Conservation (phyloP, 2,888 invertebrate genomes). For the Ecliptopera silaceata region DNA sequence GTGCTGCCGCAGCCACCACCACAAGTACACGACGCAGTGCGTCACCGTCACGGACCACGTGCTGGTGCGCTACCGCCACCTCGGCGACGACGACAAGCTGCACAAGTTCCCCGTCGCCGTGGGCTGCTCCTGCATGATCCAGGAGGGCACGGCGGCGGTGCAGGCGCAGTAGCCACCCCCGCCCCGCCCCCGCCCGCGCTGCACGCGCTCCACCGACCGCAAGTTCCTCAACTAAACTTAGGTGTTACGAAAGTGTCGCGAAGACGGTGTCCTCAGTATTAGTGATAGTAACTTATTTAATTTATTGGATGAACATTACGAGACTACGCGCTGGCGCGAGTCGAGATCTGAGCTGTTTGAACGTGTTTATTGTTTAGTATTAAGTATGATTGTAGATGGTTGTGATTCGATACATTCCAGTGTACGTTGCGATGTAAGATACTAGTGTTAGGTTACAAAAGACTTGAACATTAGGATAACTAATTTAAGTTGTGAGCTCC, state of each 20-base stretch:
- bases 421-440: constrained; percentile 17
- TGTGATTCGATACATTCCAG: constrained; percentile 25
- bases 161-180: constrained; percentile 46
- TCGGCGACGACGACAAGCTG: constrained; percentile 34
- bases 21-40: constrained; percentile 61
- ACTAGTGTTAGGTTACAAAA: constrained; percentile 19
- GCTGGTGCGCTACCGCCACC: constrained; percentile 57
- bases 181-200: constrained; percentile 23
- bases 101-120: constrained; percentile 58
- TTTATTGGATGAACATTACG: constrained; percentile 13
- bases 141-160: constrained; percentile 43
- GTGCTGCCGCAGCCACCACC: constrained; percentile 66
- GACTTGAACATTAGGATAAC: constrained; percentile 25
- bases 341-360: background rate
- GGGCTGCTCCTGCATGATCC: constrained; percentile 73
- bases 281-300: constrained; percentile 28
- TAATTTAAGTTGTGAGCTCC: constrained; percentile 18
- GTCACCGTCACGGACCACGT: constrained; percentile 70
- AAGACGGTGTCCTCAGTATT: constrained; percentile 17
- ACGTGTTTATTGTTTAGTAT: constrained; percentile 3
- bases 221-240: constrained; percentile 28
- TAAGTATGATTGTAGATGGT: constrained; percentile 3
- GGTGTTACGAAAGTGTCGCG: background rate
- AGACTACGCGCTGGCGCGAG: constrained; percentile 26
- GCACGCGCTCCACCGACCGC: constrained; percentile 25